phyloP scores from a whole-genome alignment of 2,113 vertebrate genomes.

The Beaufortia kweichowensis region DNA sequence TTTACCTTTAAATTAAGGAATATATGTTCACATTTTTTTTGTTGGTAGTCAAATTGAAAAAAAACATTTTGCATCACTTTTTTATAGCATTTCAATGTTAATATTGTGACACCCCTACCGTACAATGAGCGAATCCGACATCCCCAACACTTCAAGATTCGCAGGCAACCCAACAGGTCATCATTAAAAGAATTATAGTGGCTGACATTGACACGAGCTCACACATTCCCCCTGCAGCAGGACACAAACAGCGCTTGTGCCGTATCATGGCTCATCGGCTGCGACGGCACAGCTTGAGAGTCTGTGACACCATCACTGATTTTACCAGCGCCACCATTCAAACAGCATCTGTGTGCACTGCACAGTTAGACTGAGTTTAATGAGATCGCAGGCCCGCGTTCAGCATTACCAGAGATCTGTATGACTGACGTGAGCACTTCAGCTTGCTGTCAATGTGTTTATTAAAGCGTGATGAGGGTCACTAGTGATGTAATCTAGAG shows the following conservation, averaged over 20 bases:
- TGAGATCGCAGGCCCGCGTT: not conserved
- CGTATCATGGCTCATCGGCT: not conserved
- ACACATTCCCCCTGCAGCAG: slow-evolving; percentile 9
- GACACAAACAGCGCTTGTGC: not conserved
- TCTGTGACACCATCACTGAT: slow-evolving; percentile 18
- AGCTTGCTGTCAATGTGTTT: slow-evolving; percentile 1
- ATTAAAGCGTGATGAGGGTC: slow-evolving; percentile 24
- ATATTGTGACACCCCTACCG: no score
- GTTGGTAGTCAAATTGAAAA: no score
- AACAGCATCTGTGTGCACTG: not conserved
- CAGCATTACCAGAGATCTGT: not conserved
- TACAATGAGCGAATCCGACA: not conserved
- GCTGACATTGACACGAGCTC: slow-evolving; percentile 20
- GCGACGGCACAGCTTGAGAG: not conserved
- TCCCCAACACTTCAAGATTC: not conserved
- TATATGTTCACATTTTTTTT: no score
- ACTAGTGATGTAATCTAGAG: not conserved
- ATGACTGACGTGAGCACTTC: slow-evolving; percentile 15
- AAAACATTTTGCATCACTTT: no score
- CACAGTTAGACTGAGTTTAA: not conserved
- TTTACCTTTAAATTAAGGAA: no score
- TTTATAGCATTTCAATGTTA: no score
- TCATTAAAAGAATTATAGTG: slow-evolving; percentile 43
- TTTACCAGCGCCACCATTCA: not conserved
- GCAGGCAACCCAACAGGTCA: slow-evolving; percentile 31